These are phyloP conservation scores for Dicentrarchus labrax DNA, from an alignment of 2,113 vertebrate genomes.

Conservation along the genomic window DNA sequence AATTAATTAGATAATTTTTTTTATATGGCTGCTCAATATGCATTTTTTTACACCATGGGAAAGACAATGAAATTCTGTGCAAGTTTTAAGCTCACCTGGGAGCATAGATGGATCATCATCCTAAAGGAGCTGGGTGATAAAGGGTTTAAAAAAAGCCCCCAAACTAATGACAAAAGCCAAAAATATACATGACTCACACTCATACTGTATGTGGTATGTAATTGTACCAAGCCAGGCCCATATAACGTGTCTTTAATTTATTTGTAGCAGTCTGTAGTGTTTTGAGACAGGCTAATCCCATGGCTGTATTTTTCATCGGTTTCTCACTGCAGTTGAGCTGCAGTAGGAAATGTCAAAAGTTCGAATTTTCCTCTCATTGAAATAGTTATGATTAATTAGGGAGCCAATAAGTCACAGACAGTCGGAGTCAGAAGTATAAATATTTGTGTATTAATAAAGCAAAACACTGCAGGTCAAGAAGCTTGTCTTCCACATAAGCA, in stretches of 20 bases:
- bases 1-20: too few relatives aligned
- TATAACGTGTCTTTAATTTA: neutral
- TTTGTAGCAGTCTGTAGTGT: neutral
- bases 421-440: constrained; percentile 11
- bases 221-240: neutral
- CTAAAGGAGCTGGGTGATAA: neutral
- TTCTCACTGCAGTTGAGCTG: constrained; percentile 35
- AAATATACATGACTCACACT: neutral
- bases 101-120: neutral
- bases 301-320: constrained; percentile 18
- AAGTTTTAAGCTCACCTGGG: too few relatives aligned
- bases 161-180: neutral
- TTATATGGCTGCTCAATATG: too few relatives aligned
- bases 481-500: constrained; percentile 8
- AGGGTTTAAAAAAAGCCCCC: neutral
- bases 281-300: neutral
- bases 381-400: constrained; percentile 43
- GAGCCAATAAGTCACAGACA: constrained; percentile 13
- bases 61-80: too few relatives aligned
- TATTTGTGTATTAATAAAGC: constrained; percentile 35
- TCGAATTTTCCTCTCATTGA: constrained; percentile 6
- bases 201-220: too few relatives aligned
- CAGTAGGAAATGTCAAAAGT: constrained; percentile 45
- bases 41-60: too few relatives aligned
- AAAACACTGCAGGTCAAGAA: constrained; percentile 18